Evolutionary conservation across 1,140 invertebrate species (phyloP).

Genomic region (Drosophila murphyi): DNA sequence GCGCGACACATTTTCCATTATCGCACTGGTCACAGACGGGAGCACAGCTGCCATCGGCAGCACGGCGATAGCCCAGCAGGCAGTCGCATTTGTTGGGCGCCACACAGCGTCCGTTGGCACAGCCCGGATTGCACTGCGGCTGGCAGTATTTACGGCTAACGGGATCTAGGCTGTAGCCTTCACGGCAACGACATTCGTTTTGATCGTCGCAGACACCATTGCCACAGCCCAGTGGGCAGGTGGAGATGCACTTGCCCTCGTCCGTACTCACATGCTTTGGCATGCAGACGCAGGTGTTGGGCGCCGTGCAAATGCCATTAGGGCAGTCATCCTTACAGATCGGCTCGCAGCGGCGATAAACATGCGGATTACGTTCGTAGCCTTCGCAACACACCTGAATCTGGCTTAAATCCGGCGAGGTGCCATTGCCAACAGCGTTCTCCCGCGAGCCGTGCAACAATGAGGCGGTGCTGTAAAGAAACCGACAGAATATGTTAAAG

Average conservation of each 20-base stretch:
- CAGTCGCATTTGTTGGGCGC: conserved; percentile 86
- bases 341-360: conserved; percentile 86
- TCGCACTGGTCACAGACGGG: conserved; percentile 85
- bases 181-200: conserved; percentile 86
- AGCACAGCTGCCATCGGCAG: conserved; percentile 80
- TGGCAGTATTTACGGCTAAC: conserved; percentile 85
- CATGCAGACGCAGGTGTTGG: conserved; percentile 87
- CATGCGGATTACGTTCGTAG: conserved; percentile 87
- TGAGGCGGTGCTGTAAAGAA: conserved; percentile 70
- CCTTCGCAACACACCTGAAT: conserved; percentile 87
- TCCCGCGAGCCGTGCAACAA: conserved; percentile 83
- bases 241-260: conserved; percentile 78
- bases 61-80: conserved; percentile 81
- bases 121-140: conserved; percentile 86
- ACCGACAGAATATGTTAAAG: neutral
- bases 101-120: conserved; percentile 86
- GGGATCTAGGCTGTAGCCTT: conserved; percentile 87
- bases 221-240: conserved; percentile 80
- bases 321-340: conserved; percentile 86
- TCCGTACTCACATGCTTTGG: conserved; percentile 85
- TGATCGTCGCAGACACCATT: conserved; percentile 85
- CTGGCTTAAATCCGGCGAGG: conserved; percentile 86
- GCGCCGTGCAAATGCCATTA: conserved; percentile 87
- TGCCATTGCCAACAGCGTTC: conserved; percentile 86
- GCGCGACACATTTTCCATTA: conserved; percentile 85